A percentile compares a stretch with the other conserved stretches of the same genome.
Evolutionary conservation across 1,140 invertebrate species (phyloP).

Genomic region (Pogonomyrmex barbatus): DNA sequence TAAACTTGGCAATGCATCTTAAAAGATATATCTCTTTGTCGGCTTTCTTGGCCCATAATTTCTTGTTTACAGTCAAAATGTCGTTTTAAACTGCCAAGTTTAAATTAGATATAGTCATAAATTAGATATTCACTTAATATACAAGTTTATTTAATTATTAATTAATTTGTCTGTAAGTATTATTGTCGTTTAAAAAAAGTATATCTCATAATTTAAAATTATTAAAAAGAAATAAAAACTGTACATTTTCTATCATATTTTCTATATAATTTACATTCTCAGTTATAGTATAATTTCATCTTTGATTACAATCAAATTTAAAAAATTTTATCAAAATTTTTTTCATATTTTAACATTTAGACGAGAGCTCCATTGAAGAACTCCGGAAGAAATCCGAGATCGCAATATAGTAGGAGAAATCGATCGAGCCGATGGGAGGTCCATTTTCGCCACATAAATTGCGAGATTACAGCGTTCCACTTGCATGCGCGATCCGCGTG

Average conservation of each 20-base stretch:
- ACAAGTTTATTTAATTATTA: background rate
- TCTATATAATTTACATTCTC: background rate
- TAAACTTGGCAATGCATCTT: slow-evolving; percentile 24
- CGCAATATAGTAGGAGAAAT: slow-evolving; percentile 10
- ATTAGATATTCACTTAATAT: background rate
- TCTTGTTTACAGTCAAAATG: slow-evolving; percentile 37
- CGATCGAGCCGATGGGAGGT: slow-evolving; percentile 17
- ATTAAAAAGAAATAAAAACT: background rate
- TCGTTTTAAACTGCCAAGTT: slow-evolving; percentile 1
- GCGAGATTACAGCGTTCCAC: slow-evolving; percentile 46
- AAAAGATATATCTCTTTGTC: background rate
- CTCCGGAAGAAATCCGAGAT: background rate
- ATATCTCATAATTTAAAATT: background rate
- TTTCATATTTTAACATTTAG: background rate
- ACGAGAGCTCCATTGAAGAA: no score
- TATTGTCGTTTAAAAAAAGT: background rate
- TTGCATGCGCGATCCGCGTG: slow-evolving; percentile 49
- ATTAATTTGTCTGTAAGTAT: background rate
- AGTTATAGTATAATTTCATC: background rate
- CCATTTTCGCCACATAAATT: slow-evolving; percentile 48
- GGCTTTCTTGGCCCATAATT: background rate
- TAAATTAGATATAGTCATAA: slow-evolving; percentile 2
- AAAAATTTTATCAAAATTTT: background rate
- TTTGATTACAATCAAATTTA: background rate
- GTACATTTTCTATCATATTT: background rate